Percentiles rank a stretch among this genome's conserved stretches.
Conservation (phyloP, 2,113 vertebrate genomes). For the Heliornis fulica region DNA sequence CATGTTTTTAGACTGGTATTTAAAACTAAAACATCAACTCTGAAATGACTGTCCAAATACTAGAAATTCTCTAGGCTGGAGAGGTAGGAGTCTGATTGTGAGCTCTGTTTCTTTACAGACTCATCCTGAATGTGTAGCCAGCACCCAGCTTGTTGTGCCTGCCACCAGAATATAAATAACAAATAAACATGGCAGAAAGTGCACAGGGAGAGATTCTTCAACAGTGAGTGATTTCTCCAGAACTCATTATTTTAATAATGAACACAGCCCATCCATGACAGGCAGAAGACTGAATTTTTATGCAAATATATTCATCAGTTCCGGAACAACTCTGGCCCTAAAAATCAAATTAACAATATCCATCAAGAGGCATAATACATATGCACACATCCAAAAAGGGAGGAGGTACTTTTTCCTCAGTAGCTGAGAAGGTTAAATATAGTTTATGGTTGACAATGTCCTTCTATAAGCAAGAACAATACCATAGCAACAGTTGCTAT, state of each 20-base stretch:
- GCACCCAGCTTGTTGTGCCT: neutral
- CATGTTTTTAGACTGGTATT: neutral
- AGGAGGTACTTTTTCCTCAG: neutral
- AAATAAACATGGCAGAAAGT: neutral
- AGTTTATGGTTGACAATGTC: neutral
- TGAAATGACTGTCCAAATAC: neutral
- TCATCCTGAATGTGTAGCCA: neutral
- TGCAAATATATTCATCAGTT: slow-evolving; percentile 17
- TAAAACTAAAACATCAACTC: neutral
- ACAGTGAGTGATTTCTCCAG: neutral
- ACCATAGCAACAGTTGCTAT: slow-evolving; percentile 1
- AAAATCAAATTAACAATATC: slow-evolving; percentile 34
- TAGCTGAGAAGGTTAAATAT: neutral
- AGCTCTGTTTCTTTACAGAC: neutral
- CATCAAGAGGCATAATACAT: neutral
- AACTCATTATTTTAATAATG: slow-evolving; percentile 21
- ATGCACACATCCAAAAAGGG: neutral
- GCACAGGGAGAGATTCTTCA: neutral
- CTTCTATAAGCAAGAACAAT: neutral
- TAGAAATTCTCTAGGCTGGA: neutral
- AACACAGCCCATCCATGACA: slow-evolving; percentile 21
- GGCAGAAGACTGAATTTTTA: neutral
- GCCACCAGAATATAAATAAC: neutral
- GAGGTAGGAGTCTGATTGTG: neutral
- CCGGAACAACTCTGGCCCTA: neutral